These are phyloP conservation scores for Chalcis sispes DNA, from an alignment of 2,888 invertebrate genomes.

Conservation along the genomic window DNA sequence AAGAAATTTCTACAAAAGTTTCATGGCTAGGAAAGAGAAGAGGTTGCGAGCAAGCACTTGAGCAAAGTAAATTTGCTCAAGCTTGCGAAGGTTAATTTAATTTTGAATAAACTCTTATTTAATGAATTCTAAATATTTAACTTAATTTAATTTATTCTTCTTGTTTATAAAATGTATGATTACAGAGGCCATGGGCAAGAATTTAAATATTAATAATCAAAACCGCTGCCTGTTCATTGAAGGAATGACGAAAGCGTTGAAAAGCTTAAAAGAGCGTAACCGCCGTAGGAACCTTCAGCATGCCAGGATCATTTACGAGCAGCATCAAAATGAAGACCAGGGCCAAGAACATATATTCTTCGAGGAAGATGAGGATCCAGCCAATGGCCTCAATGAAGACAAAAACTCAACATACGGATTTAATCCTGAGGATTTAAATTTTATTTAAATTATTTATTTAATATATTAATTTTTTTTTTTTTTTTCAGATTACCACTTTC, in stretches of 20 bases:
- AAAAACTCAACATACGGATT: too few relatives aligned
- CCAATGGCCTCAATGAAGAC: too few relatives aligned
- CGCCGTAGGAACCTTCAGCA: constrained; percentile 22
- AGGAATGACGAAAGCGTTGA: neutral
- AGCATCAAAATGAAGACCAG: too few relatives aligned
- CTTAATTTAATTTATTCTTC: neutral
- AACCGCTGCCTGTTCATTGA: neutral
- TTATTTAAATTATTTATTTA: too few relatives aligned
- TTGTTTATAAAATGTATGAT: too few relatives aligned
- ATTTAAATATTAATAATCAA: neutral
- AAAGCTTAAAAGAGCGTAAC: constrained; percentile 45
- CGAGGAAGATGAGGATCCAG: too few relatives aligned
- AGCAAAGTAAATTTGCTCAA: neutral
- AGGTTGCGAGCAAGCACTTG: neutral
- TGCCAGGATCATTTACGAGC: too few relatives aligned
- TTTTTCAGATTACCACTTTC: too few relatives aligned
- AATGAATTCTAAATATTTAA: neutral
- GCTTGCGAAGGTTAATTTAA: constrained; percentile 10
- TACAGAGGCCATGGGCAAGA: neutral
- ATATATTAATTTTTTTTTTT: too few relatives aligned
- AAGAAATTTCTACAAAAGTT: neutral
- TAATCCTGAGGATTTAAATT: too few relatives aligned
- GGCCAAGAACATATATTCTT: too few relatives aligned
- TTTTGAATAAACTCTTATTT: neutral
- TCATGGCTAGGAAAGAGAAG: neutral